A percentile compares a stretch with the other conserved stretches of the same genome.
Evolutionary conservation across 2,113 vertebrate species (phyloP).

Genomic region (Lasiurus cinereus): DNA sequence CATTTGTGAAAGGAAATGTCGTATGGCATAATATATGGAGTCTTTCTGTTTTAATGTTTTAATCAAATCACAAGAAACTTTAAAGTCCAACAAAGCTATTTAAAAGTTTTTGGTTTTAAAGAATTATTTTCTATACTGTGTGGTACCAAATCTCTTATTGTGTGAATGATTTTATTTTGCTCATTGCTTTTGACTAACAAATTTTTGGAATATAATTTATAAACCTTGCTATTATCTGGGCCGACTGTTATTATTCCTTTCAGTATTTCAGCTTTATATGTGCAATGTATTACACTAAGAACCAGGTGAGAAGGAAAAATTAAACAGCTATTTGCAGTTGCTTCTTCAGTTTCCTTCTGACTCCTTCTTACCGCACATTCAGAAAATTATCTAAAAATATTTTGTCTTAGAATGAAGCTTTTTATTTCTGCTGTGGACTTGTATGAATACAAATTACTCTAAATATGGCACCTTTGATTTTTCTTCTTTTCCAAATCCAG

Average conservation of each 20-base stretch:
- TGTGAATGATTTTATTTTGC: neutral
- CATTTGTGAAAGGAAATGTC: slow-evolving; percentile 36
- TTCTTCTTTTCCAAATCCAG: slow-evolving; percentile 84
- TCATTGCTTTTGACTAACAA: neutral
- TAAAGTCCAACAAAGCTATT: neutral
- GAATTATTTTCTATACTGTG: neutral
- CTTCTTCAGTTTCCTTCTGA: neutral
- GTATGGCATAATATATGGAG: neutral
- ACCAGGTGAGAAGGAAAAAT: neutral
- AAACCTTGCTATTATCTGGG: neutral
- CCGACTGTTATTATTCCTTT: neutral
- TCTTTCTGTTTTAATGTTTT: slow-evolving; percentile 3
- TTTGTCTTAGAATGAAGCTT: slow-evolving; percentile 18
- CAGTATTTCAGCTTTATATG: neutral
- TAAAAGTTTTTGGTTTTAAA: slow-evolving; percentile 1
- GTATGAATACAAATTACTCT: neutral
- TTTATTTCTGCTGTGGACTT: slow-evolving; percentile 28
- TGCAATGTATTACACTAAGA: neutral
- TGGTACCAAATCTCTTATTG: neutral
- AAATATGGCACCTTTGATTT: slow-evolving; percentile 67
- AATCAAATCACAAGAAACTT: slow-evolving; percentile 27
- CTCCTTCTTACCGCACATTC: neutral
- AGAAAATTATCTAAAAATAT: neutral
- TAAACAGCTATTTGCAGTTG: neutral
- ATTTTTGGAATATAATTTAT: slow-evolving; percentile 15